These are phyloP conservation scores for Uria lomvia DNA, from an alignment of 2,113 vertebrate genomes.

Conservation along the genomic window DNA sequence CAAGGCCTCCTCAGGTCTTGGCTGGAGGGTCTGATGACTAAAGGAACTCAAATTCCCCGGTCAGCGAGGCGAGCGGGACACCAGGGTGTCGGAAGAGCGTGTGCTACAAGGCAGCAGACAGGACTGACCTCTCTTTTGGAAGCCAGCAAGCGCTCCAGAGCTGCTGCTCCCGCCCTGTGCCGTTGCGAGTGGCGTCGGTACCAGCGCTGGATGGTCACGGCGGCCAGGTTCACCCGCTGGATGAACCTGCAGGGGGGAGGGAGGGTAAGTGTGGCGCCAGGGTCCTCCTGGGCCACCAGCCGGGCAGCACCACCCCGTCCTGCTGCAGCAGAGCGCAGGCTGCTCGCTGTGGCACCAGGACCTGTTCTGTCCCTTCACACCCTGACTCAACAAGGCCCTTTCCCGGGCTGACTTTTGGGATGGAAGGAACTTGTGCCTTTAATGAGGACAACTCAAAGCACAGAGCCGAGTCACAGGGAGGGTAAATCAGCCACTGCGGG, in stretches of 20 bases:
- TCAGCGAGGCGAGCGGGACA: accelerated
- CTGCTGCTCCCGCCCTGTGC: constrained; percentile 44
- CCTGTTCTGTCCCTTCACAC: not conserved
- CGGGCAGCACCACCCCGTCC: accelerated
- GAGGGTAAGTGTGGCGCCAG: accelerated
- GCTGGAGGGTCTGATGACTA: not conserved
- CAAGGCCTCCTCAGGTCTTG: not conserved
- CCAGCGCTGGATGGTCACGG: constrained; percentile 92
- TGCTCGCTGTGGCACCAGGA: accelerated
- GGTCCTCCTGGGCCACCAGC: not conserved
- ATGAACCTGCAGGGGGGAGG: constrained; percentile 79
- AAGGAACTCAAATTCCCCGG: accelerated
- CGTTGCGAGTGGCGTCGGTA: constrained; percentile 77
- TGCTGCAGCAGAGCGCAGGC: not conserved
- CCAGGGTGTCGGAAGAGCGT: accelerated
- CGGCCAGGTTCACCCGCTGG: constrained; percentile 86
- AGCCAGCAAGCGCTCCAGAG: constrained; percentile 70
- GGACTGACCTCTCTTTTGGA: constrained; percentile 79
- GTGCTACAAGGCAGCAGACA: too few relatives aligned
- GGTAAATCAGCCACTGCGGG: accelerated
- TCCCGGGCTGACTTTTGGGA: not conserved
- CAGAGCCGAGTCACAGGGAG: not conserved
- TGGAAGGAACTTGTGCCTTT: not conserved
- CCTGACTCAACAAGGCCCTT: accelerated
- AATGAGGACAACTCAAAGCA: not conserved